Evolutionary conservation across 1,140 invertebrate genomes (phyloP), one percentile per base, ranked within the genome.

Genomic region (Periplaneta americana): DNA sequence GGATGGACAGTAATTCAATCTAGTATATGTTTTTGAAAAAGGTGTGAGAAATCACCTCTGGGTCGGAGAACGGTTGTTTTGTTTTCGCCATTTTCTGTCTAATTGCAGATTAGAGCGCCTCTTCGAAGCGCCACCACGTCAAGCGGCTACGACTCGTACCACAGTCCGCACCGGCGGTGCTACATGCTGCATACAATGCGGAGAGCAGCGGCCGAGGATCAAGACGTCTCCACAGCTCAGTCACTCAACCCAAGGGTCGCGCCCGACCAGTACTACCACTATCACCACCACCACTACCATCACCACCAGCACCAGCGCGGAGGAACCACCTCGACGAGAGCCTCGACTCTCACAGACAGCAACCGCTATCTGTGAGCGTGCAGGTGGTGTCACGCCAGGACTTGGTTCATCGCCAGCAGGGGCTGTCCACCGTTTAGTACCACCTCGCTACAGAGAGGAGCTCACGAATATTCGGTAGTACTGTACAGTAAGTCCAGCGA

Each of bases 91-190:
- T 80, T 74, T 48, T 48, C 75, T 66, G 17, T 81, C 33, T 78
- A 34, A 74, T 78, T 76, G 76, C 80, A 76, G 74, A 81, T 78
- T 78, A 57, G 80, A 78, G 33, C 75, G 74, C 80, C 34, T 48
- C 80, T 83, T 17, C 84, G 84, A 17, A 85, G 80, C 18, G 83
- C 80, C 31, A 86, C 85, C 9, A 84, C 85, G 66, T 87, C 85
- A 81, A 87, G 86, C 84, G 85, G 86, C 34, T 87, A 86, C 84
- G 85, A 86, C 82, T 87, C 85, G 75, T 86, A 84, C 78, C 85
- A 85, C 84, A 87, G 84, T 79, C 86, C 84, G 48, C 87, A 86
- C 76, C 83, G 85, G 34, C 86, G 84, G 5, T 87, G 85, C 74
- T 87, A 85, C 78, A 85, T 86, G 84, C 36, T 88, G n/a, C 85